phyloP scores from a whole-genome alignment of 2,113 vertebrate species.

The Ivindomyrus marchei region DNA sequence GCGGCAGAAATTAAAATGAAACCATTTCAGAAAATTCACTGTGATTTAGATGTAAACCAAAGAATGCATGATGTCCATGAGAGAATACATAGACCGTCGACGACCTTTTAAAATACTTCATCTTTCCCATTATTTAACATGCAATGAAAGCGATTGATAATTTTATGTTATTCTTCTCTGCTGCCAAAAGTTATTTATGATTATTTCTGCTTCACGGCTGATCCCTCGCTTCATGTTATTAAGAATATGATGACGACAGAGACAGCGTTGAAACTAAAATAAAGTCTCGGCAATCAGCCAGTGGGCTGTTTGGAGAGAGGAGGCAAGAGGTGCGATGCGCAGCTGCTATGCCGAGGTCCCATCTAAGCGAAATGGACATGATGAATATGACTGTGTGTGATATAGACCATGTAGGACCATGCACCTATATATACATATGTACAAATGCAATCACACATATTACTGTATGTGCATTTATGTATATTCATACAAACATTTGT shows the following conservation, averaged over 20 bases:
- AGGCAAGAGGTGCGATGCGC: conserved; percentile 52
- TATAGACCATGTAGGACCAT: not conserved
- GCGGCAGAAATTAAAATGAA: not conserved
- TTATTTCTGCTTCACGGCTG: not conserved
- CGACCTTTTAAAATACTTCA: not conserved
- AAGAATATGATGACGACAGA: conserved; percentile 58
- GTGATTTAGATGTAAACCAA: not conserved
- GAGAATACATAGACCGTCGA: not conserved
- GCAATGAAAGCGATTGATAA: not conserved
- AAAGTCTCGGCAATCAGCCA: conserved; percentile 50
- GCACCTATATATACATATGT: not conserved
- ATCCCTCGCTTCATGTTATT: not conserved
- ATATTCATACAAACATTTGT: not conserved
- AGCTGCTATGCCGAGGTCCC: not conserved
- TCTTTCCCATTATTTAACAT: not conserved
- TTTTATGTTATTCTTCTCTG: not conserved
- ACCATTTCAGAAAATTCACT: not conserved
- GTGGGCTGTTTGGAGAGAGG: not conserved
- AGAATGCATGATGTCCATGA: not conserved
- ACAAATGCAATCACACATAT: not conserved
- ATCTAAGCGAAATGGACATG: not conserved
- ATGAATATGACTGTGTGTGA: not conserved
- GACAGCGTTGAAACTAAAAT: conserved; percentile 77
- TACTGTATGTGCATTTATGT: not conserved
- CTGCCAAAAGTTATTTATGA: not conserved